These are phyloP conservation scores for Cataglyphis albicans DNA, from an alignment of 2,888 invertebrate genomes.

Conservation along the genomic window DNA sequence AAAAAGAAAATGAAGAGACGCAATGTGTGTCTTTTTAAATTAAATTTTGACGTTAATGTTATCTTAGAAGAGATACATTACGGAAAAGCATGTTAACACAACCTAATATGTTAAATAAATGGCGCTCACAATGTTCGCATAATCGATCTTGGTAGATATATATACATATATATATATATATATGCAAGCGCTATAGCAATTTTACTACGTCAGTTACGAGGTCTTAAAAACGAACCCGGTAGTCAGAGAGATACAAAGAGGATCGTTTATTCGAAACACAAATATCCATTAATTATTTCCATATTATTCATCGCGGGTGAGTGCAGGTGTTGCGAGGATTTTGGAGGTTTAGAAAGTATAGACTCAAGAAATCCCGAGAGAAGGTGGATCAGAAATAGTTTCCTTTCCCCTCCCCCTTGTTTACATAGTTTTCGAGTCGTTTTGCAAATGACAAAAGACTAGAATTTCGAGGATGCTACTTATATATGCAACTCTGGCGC, in stretches of 20 bases:
- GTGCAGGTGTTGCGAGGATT: neutral
- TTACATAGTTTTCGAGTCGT: neutral
- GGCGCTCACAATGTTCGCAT: neutral
- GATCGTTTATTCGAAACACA: constrained; percentile 15
- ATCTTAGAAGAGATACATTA: neutral
- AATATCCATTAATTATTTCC: neutral
- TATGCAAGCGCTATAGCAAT: neutral
- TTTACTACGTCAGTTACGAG: neutral
- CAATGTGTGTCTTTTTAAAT: neutral
- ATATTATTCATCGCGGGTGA: neutral
- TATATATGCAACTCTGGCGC: neutral
- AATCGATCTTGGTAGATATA: neutral
- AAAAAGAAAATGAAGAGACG: neutral
- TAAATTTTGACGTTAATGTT: neutral
- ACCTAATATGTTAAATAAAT: neutral
- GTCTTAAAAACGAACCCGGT: neutral
- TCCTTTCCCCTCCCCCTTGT: neutral
- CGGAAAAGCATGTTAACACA: neutral
- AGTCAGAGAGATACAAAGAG: neutral
- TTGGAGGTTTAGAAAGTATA: neutral
- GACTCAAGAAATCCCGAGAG: neutral
- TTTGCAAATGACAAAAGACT: constrained; percentile 14
- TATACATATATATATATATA: neutral
- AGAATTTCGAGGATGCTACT: constrained; percentile 1
- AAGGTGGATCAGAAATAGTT: neutral